Evolutionary conservation across 2,113 vertebrate species (phyloP).

Genomic region (Ptilonorhynchus violaceus): DNA sequence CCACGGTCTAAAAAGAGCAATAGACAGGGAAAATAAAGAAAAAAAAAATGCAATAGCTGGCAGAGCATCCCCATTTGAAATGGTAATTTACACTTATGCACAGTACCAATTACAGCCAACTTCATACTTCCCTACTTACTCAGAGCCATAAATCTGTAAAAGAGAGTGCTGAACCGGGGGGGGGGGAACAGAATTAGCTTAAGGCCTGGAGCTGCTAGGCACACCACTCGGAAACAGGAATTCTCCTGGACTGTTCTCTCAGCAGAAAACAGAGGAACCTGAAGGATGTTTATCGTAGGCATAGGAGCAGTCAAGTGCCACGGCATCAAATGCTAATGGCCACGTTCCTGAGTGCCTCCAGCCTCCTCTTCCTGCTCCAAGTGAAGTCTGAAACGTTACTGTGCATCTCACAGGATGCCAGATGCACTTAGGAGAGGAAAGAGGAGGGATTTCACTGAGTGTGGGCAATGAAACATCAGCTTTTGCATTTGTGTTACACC

Average conservation of each 20-base stretch:
- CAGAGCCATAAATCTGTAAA: neutral
- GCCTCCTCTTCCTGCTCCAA: neutral
- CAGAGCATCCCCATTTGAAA: neutral
- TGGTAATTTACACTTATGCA: slow-evolving; percentile 11
- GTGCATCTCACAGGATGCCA: neutral
- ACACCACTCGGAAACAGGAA: neutral
- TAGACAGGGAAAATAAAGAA: neutral
- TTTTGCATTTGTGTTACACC: neutral
- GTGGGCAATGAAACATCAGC: neutral
- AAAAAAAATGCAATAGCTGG: neutral
- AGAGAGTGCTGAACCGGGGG: neutral
- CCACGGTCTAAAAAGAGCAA: neutral
- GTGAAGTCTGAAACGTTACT: neutral
- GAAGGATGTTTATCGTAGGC: neutral
- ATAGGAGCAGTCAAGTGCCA: neutral
- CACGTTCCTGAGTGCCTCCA: neutral
- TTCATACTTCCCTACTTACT: slow-evolving; percentile 16
- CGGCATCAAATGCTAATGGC: neutral
- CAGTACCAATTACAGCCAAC: slow-evolving; percentile 8
- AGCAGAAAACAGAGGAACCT: neutral
- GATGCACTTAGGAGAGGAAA: neutral
- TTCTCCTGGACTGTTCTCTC: neutral
- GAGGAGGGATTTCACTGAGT: neutral
- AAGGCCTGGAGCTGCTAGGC: neutral
- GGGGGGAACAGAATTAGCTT: neutral